Evolutionary conservation across 2,113 vertebrate genomes (phyloP), one percentile per base, ranked within the genome.

Genomic region (Thunnus maccoyii): DNA sequence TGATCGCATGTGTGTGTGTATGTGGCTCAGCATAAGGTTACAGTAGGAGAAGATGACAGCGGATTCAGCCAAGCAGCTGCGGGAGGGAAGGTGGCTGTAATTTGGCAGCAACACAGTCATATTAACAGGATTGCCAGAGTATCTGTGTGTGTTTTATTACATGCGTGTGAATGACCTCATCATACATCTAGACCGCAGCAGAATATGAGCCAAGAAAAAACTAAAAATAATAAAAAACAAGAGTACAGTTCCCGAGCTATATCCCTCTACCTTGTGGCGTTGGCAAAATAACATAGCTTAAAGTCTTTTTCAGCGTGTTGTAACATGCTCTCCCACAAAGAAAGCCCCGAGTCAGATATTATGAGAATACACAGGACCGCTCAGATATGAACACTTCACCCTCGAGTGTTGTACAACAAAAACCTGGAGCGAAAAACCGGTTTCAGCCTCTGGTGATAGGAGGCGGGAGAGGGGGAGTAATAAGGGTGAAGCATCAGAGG

Each of bases 271-370:
- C 75, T 84, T 27, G 67, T 67, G 70, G 56, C 57, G 66, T 22
- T 17, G 3, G 36, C 18, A 32, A 81, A 80, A 82, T 52, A 74
- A 58, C 68, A 62, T 46, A 48, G 67, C 56, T 54, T 27, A n/a
- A 66, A 17, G 56, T 73, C 25, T 69, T 55, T 22, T 71, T 51
- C 61, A 55, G 73, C 9, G 2, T 55, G 72, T 62, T 80, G 36
- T 47, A 80, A 78, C 82, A 75, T 41, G 64, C 65, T 76, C 61
- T 60, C 32, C n/a, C 63, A 54, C 46, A 72, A 64, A 77, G 30
- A 78, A 68, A 78, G 84, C 75, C 70, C 20, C 57, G 5, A 82
- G 84, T 85, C 63, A 85, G 79, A 71, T 65, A 62, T 74, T 72
- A 84, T 64, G 70, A 83, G 70, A 83, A 78, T 78, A 74, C 68